These are phyloP conservation scores for Sciurus carolinensis DNA, from an alignment of 2,797 vertebrate species.

Conservation along the genomic window DNA sequence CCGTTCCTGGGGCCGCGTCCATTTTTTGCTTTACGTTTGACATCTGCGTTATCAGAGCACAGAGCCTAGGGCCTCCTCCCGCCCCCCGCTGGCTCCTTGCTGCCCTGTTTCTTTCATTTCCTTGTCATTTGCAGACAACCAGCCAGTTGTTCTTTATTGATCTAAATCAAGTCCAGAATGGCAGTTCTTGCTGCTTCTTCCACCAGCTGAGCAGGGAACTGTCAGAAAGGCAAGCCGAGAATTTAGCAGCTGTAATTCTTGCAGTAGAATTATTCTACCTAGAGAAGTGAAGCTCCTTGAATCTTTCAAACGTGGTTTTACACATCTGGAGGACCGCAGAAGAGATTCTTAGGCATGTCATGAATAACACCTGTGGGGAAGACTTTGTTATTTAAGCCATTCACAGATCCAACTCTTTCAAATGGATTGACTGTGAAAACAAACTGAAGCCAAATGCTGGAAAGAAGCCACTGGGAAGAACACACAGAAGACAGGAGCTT, in stretches of 20 bases:
- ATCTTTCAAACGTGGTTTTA: neutral
- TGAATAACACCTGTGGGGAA: neutral
- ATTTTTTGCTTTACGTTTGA: neutral
- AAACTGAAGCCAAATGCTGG: neutral
- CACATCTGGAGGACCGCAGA: neutral
- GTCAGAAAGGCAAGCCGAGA: neutral
- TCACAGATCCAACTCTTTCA: neutral
- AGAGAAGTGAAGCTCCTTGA: neutral
- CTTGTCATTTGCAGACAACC: neutral
- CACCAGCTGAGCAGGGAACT: neutral
- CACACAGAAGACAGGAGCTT: neutral
- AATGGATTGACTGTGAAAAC: neutral
- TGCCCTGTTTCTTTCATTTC: neutral
- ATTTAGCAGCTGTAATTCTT: neutral
- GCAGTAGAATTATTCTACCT: neutral
- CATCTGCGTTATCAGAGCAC: neutral
- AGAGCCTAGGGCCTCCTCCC: neutral
- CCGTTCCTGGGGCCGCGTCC: neutral
- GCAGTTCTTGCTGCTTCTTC: neutral
- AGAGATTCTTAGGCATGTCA: neutral
- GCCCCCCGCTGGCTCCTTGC: neutral
- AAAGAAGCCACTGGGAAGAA: neutral
- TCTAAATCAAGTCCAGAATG: neutral
- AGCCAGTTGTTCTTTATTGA: neutral
- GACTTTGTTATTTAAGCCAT: neutral